These are phyloP conservation scores for Halcyon senegalensis DNA, from an alignment of 2,113 vertebrate species.

Conservation along the genomic window DNA sequence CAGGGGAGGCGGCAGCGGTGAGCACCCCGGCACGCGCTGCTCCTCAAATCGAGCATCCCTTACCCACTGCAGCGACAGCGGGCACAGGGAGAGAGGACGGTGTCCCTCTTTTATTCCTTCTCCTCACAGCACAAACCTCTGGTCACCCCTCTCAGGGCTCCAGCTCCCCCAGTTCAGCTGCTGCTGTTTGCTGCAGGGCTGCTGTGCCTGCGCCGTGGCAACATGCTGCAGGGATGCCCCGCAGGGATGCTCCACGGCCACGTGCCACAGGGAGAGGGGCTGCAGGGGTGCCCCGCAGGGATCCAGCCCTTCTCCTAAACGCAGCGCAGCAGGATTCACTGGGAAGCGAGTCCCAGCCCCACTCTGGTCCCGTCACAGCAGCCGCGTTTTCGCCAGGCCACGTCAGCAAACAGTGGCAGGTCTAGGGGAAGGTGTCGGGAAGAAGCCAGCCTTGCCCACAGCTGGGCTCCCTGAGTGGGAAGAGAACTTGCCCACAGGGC, in stretches of 20 bases:
- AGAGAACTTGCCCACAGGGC: fast-evolving
- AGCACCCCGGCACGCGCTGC: fast-evolving
- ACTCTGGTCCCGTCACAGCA: not conserved
- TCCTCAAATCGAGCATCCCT: fast-evolving
- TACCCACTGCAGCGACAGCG: not conserved
- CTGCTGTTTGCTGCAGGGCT: not conserved
- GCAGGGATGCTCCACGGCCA: not conserved
- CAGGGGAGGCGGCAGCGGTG: not conserved
- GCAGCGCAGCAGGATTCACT: not conserved
- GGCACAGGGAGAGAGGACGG: not conserved
- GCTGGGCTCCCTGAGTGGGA: not conserved
- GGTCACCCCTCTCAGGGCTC: not conserved
- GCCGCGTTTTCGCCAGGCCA: fast-evolving
- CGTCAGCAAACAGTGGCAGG: fast-evolving
- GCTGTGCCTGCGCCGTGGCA: not conserved
- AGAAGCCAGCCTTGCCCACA: fast-evolving
- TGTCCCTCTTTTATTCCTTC: not conserved
- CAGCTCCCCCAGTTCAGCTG: not conserved
- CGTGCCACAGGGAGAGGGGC: no score
- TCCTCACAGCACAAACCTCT: not conserved
- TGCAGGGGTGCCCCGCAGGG: not conserved
- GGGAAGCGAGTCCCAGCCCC: not conserved
- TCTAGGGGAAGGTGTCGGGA: not conserved
- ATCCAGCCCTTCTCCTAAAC: not conserved
- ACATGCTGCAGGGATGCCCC: no score